phyloP scores from a whole-genome alignment of 2,888 invertebrate species.

The Nudaria mundana region DNA sequence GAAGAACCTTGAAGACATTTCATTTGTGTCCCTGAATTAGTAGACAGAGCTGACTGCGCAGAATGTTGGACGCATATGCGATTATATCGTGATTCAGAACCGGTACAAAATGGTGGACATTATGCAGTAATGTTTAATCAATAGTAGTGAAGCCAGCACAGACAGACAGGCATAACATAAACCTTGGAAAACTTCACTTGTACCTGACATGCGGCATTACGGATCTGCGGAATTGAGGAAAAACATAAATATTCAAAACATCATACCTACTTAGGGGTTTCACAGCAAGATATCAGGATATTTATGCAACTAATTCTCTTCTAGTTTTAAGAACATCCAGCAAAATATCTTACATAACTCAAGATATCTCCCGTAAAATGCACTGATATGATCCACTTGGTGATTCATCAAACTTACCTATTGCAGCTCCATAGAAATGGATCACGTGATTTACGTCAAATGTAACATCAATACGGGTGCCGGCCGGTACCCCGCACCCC shows the following conservation, averaged over 20 bases:
- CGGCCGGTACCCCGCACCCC: conserved; percentile 37
- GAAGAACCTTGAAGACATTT: no score
- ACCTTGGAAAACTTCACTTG: conserved; percentile 15
- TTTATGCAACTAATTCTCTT: no score
- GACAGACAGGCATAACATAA: conserved; percentile 20
- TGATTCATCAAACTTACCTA: conserved; percentile 10
- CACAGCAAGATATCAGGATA: no score
- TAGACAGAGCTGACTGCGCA: conserved; percentile 30
- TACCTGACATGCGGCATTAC: conserved; percentile 1
- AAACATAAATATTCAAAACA: not conserved
- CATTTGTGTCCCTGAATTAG: conserved; percentile 6
- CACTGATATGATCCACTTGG: conserved; percentile 3
- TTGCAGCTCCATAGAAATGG: conserved; percentile 15
- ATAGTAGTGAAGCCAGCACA: conserved; percentile 40
- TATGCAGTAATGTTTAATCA: conserved; percentile 63
- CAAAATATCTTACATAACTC: conserved; percentile 19
- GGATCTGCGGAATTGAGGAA: conserved; percentile 7
- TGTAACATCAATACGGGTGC: conserved; percentile 27
- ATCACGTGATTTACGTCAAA: conserved; percentile 49
- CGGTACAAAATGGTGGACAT: conserved; percentile 65
- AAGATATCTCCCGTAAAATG: conserved; percentile 4
- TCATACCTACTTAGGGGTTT: no score
- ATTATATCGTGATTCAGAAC: conserved; percentile 37
- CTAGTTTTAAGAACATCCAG: not conserved
- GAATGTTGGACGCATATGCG: conserved; percentile 55